Base-by-base conservation (phyloP, 2,888 invertebrate species). In the Leptinotarsa haldemani region DNA sequence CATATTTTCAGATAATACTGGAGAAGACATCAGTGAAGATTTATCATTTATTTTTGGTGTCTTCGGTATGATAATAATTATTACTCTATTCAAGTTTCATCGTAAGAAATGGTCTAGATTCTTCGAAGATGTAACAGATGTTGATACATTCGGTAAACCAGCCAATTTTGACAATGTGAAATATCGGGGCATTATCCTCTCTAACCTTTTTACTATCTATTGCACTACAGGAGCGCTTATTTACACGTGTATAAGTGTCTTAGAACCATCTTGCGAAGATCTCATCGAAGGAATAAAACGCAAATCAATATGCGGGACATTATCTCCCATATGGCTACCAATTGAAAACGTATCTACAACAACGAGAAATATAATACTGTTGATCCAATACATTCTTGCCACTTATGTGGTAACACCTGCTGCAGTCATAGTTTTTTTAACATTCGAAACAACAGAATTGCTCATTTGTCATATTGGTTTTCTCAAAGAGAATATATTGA, bases 11-110 rank as follows among this genome's bases (percentile, higher is more conserved):
- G 78, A 67, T 3, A 70, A 74, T 16, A 64, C 63, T 46, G 74
- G 74, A 15, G 70, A 70, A 4, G 75, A 76, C 65, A 63, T 77
- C 30, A 77, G 74, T 48, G 78, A 75, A 58, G 77, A 79, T 58
- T 64, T 79, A n/a, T 66, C 78, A 0, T 69, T 76, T 2, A 70
- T 64, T 46, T 9, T 76, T 5, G 76, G 76, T 13, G 71, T 65
- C 3, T 16, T 72, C 1, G 74, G 74, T 18, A 50, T 69, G 40
- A 30, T 76, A 5, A 48, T 64, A 9, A 71, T 18, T 22, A 66
- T 20, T 47, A 40, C 20, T 22, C 48, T 72, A 22, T 72, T 76
- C 40, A 67, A 67, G 63, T 70, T 67, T 3, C 48, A 65, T 46
- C 68, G 69, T 16, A 46, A 65, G 16, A 74, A 69, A 65, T 76